These are phyloP conservation scores for Drosophila planitibia DNA, from an alignment of 2,888 invertebrate species.

Conservation along the genomic window DNA sequence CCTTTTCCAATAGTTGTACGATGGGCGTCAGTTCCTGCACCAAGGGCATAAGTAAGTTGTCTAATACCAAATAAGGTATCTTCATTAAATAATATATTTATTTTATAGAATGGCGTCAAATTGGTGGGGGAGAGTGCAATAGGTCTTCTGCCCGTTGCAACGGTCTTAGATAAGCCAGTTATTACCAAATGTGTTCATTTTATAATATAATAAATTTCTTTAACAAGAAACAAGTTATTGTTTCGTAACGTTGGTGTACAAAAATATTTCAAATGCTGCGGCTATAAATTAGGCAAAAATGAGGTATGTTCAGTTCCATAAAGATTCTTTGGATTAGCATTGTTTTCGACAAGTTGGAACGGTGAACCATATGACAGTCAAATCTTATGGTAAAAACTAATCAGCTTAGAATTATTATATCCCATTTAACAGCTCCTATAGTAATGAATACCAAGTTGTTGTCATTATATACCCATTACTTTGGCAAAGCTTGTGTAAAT, in stretches of 20 bases:
- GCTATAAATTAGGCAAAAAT: too few species aligned
- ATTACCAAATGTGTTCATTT: neutral
- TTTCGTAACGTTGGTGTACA: neutral
- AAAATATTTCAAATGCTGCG: neutral
- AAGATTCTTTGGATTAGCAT: neutral
- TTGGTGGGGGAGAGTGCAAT: neutral
- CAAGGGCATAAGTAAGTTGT: conserved; percentile 27
- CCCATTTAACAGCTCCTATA: neutral
- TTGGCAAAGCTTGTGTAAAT: neutral
- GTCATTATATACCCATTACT: neutral
- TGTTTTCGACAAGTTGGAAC: neutral
- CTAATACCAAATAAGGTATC: neutral
- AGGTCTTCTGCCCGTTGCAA: conserved; percentile 8
- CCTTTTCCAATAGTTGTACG: conserved; percentile 24
- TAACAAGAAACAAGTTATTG: neutral
- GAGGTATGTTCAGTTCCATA: neutral
- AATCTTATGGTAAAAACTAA: neutral
- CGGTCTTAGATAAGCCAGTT: neutral
- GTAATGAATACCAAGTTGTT: neutral
- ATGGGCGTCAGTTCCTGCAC: conserved; percentile 26
- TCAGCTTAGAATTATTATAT: neutral
- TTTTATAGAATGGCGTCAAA: conserved; percentile 32
- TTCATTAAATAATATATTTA: neutral
- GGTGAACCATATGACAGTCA: neutral
- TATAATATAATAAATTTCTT: neutral